Conservation (phyloP, 1,140 invertebrate species). For the Augochlora pura region DNA sequence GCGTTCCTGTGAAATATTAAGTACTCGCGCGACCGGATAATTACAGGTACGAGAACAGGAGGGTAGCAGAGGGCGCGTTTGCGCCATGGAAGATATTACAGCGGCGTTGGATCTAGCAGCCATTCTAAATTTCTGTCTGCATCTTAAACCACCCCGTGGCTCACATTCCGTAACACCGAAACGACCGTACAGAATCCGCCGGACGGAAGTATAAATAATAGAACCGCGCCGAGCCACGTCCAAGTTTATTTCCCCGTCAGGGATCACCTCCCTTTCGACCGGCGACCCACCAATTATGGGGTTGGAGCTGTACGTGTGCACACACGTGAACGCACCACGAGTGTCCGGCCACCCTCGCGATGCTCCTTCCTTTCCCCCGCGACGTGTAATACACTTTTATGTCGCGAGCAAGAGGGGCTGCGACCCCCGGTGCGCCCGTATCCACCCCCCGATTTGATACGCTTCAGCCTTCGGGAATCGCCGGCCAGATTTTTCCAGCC, state of each 20-base stretch:
- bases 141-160: neutral
- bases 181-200: neutral
- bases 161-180: neutral
- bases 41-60: neutral
- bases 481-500: slow-evolving; percentile 20
- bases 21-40: neutral
- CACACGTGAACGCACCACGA: slow-evolving; percentile 18
- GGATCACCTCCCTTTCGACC: neutral
- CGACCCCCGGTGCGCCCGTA: slow-evolving; percentile 36
- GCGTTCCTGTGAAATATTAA: too few relatives aligned
- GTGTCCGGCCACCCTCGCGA: slow-evolving; percentile 27
- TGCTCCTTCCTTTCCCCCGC: slow-evolving; percentile 43
- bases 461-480: slow-evolving; percentile 51
- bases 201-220: slow-evolving; percentile 24
- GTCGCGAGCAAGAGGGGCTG: slow-evolving; percentile 51
- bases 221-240: neutral
- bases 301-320: neutral
- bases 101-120: neutral
- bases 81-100: neutral
- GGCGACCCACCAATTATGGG: slow-evolving; percentile 11
- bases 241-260: slow-evolving; percentile 28
- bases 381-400: slow-evolving; percentile 66
- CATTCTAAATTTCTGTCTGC: neutral
- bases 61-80: neutral
- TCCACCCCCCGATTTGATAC: slow-evolving; percentile 46